Evolutionary conservation across 2,113 vertebrate genomes (phyloP), one percentile per base, ranked within the genome.

Genomic region (Gadus chalcogrammus): DNA sequence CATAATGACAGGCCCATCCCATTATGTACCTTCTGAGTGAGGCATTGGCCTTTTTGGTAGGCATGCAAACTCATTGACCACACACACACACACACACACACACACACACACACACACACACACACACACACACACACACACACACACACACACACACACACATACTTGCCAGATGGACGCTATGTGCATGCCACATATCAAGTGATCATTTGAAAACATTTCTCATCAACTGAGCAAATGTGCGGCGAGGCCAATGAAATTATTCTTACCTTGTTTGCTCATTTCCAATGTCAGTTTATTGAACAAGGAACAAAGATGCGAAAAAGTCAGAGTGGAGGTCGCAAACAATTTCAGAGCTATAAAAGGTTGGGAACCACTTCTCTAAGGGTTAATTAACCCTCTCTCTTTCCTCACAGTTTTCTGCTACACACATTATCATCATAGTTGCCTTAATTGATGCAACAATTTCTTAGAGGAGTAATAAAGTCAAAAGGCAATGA

Each of bases 1-100:
- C 82, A 62, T 75, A 81, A 89, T 87, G 70, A 79, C 77, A 77
- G 68, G 48, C 78, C 77, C 59, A 74, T 78, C 70, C 72, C 56
- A 71, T 76, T 59, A 73, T 77, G 31, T 72, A 70, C 72, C 71
- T 31, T 74, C 65, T 69, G 79, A 80, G 79, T 73, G 70, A 73
- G 82, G 81, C 78, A 68, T 73, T 72, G 71, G 73, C 75, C 76
- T 77, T 75, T 81, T 77, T 79, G 73, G 74, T 52, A 67, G 67
- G 68, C 65, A 22, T 68, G 72, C 65, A 52, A 70, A 28, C 71
- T 78, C 67, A 84, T 81, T 60, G 73, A 82, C 70, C 66, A 20
- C 64, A 18, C 38, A 15, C 17, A 66, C 64, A 20, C 28, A 55
- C 48, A 61, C 16, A 18, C 66, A 24, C 65, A 22, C 42, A 16